A percentile compares a stretch with the other conserved stretches of the same genome.
Conservation (phyloP, 2,113 vertebrate genomes). For the Macquaria australasica region DNA sequence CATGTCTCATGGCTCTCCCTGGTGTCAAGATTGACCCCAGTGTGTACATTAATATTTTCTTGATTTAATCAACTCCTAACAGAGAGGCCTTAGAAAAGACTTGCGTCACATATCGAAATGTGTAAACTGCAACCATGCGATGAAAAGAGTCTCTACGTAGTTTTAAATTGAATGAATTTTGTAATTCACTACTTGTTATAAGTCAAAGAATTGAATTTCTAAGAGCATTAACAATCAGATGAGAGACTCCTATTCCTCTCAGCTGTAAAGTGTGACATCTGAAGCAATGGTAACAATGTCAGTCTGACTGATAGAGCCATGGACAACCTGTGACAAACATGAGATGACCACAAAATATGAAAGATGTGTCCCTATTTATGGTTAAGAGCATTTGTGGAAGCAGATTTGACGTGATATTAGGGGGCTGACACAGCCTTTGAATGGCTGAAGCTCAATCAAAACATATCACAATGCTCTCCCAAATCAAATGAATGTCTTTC, state of each 20-base stretch:
- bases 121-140: neutral
- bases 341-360: neutral
- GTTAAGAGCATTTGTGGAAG: neutral
- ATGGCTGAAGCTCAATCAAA: neutral
- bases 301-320: neutral
- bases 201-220: neutral
- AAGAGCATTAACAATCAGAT: neutral
- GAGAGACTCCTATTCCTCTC: neutral
- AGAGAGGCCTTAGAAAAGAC: too few relatives aligned
- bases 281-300: neutral
- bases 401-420: neutral
- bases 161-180: neutral
- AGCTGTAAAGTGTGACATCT: neutral
- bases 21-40: neutral
- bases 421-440: neutral
- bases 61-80: neutral
- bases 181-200: neutral
- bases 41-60: neutral
- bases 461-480: neutral
- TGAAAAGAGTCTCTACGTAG: neutral
- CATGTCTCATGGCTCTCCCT: constrained; percentile 10
- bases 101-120: neutral
- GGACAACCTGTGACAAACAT: neutral
- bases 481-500: neutral
- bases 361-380: neutral